Evolutionary conservation across 2,113 vertebrate species (phyloP), one percentile per base, ranked within the genome.

Genomic region (Athene noctua): DNA sequence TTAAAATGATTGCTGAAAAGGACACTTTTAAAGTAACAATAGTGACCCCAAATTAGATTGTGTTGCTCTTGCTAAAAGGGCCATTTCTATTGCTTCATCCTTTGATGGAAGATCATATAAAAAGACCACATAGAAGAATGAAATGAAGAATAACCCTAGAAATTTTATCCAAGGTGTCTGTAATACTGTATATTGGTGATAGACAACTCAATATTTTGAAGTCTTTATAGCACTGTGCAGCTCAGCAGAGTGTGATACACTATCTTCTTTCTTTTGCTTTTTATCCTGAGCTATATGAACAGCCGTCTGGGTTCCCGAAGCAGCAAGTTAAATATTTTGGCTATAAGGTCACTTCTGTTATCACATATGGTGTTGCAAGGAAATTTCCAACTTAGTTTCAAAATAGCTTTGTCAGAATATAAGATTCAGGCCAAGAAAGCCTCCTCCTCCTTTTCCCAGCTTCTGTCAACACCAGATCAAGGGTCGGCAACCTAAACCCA

Each of bases 311-410:
- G 58, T 88, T 92, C 52, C 80, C 82, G 70, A 74, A 80, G 49
- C 49, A 79, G 72, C 11, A 86, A 92, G 71, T 81, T 58, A 95
- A 96, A 90, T 94, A 70, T 85, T 94, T 93, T 78, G 26, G 78
- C 87, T 75, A 18, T 91, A 96, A 95, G 67, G 57, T 96, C 89
- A 90, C 72, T 94, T 94, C 88, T 88, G 70, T 90, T 96, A 94
- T 94, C 77, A 67, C 88, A 77, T 73, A n/a, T 29, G 46, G 89
- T 79, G 42, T 74, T 32, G 11, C 84, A 95, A 94, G 80, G 83
- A 95, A 91, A 84, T 91, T 90, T 97, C 83, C 73, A 94, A 66
- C 90, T 94, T 86, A 46, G 66, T 91, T 94, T 94, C 94, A 91
- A 94, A 96, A 93, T 67, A 93, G 38, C 80, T 80, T 91, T 87